These are phyloP conservation scores for Bovichtus variegatus DNA, from an alignment of 2,797 vertebrate species.

Conservation along the genomic window DNA sequence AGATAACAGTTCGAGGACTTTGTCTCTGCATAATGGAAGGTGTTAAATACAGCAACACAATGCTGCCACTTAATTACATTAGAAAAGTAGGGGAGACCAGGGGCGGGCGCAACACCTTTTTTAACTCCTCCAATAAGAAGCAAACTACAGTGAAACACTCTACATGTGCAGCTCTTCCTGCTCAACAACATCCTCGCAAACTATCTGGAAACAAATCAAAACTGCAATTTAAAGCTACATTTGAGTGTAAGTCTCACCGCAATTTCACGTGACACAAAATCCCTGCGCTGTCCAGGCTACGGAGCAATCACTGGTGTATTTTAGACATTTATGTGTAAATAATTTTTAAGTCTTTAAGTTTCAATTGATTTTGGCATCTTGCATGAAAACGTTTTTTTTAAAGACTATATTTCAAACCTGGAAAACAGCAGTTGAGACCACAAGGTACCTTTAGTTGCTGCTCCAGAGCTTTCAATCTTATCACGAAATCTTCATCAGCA, in stretches of 20 bases:
- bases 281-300: not conserved
- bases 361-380: not conserved
- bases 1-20: conserved; percentile 10
- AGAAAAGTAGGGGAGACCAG: not conserved
- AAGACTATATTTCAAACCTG: not conserved
- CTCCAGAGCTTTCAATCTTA: not conserved
- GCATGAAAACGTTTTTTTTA: not conserved
- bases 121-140: not conserved
- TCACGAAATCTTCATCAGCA: not conserved
- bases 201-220: not conserved
- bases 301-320: not conserved
- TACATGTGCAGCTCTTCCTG: not conserved
- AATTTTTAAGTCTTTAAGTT: too few species aligned
- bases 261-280: not conserved
- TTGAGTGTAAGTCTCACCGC: not conserved
- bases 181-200: not conserved
- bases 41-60: conserved; percentile 12
- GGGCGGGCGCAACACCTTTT: not conserved
- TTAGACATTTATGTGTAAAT: not conserved
- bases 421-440: not conserved
- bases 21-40: not conserved
- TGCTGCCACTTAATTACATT: not conserved
- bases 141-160: not conserved
- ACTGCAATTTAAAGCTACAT: not conserved
- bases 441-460: not conserved